These are phyloP conservation scores for Uropsilus gracilis DNA, from an alignment of 2,113 vertebrate species.

Conservation along the genomic window DNA sequence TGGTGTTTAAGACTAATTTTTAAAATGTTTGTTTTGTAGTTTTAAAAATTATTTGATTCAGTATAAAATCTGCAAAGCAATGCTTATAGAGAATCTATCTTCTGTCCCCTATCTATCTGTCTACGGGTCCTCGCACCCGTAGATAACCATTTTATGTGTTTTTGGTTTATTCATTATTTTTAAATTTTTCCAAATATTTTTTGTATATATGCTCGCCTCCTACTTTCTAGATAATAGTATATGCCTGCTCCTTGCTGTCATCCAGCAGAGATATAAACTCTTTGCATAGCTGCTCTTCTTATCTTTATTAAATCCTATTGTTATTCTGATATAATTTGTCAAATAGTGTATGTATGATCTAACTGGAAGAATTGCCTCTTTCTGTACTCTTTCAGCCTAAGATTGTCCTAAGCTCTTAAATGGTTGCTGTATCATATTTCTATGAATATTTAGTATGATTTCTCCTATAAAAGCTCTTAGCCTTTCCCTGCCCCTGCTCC, in stretches of 20 bases:
- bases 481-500: too few relatives aligned
- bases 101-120: too few relatives aligned
- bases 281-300: neutral
- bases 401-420: neutral
- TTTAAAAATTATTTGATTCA: neutral
- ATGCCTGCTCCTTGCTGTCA: neutral
- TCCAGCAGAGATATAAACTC: neutral
- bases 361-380: neutral
- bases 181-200: neutral
- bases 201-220: neutral
- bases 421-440: neutral
- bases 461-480: neutral
- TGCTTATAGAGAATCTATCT: neutral
- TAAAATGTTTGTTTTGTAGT: neutral
- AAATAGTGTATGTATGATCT: neutral
- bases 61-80: neutral
- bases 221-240: neutral
- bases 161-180: conserved; percentile 5
- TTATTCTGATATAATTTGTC: neutral
- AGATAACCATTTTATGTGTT: neutral
- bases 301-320: neutral
- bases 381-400: neutral
- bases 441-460: neutral
- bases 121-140: neutral
- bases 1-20: neutral